These are phyloP conservation scores for Pedicia rivosa DNA, from an alignment of 2,888 invertebrate species.

Conservation along the genomic window DNA sequence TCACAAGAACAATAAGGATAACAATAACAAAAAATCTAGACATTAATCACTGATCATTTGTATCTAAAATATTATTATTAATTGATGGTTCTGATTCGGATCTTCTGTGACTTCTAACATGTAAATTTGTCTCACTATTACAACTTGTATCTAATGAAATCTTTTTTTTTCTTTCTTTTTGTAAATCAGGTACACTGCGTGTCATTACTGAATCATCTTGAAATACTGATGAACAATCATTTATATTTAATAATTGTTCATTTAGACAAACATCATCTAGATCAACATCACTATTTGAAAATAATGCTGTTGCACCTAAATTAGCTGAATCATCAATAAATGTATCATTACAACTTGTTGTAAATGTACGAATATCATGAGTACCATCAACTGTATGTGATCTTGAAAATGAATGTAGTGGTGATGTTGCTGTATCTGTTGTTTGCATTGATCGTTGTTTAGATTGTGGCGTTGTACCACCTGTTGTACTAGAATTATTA, in stretches of 20 bases:
- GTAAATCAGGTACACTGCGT: conserved; percentile 28
- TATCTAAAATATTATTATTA: conserved; percentile 19
- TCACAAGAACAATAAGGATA: too few relatives aligned
- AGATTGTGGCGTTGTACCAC: conserved; percentile 7
- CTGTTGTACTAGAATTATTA: conserved; percentile 18
- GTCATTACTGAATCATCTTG: conserved; percentile 25
- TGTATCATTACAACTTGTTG: conserved; percentile 3
- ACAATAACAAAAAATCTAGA: too few relatives aligned
- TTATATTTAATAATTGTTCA: conserved; percentile 44
- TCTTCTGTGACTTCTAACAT: conserved; percentile 24
- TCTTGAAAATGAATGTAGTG: conserved; percentile 12
- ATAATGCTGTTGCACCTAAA: conserved; percentile 57
- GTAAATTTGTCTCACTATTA: neutral
- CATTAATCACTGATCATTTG: too few relatives aligned
- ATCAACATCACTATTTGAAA: conserved; percentile 76
- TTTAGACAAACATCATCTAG: conserved; percentile 68
- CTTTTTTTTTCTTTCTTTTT: conserved; percentile 10
- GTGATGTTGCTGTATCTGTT: conserved; percentile 15
- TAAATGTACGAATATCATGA: neutral
- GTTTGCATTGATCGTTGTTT: conserved; percentile 4
- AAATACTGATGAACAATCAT: conserved; percentile 25
- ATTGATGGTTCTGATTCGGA: conserved; percentile 30
- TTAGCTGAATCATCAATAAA: conserved; percentile 29
- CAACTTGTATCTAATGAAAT: conserved; percentile 3
- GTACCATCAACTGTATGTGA: conserved; percentile 18